These are phyloP conservation scores for Turdus rufiventris DNA, from an alignment of 2,113 vertebrate genomes.

Conservation along the genomic window DNA sequence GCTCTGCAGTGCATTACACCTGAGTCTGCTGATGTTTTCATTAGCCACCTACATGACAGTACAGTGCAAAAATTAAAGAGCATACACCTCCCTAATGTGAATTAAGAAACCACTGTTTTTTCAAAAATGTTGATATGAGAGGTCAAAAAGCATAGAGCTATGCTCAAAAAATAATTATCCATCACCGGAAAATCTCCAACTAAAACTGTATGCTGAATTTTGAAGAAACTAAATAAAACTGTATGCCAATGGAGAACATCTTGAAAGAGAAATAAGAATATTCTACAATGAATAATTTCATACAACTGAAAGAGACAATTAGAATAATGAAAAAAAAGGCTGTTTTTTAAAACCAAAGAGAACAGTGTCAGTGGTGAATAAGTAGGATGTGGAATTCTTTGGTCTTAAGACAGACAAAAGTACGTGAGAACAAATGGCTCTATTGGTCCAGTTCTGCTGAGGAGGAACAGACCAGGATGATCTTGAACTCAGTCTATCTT, in stretches of 20 bases:
- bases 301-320: background rate
- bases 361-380: background rate
- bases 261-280: background rate
- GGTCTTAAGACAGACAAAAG: background rate
- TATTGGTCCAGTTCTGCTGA: background rate
- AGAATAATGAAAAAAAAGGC: fast-evolving
- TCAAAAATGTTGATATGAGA: background rate
- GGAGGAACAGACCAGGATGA: background rate
- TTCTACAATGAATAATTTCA: background rate
- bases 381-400: background rate
- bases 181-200: background rate
- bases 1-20: background rate
- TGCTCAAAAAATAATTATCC: background rate
- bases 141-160: background rate
- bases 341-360: background rate
- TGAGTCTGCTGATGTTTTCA: background rate
- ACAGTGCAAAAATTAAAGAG: background rate
- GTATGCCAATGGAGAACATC: background rate
- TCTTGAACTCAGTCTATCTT: background rate
- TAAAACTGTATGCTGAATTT: background rate
- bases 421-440: background rate
- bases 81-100: background rate
- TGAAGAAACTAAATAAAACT: background rate
- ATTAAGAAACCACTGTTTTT: background rate
- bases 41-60: background rate